Evolutionary conservation across 2,113 vertebrate genomes (phyloP).

Genomic region (Lipophrys pholis): DNA sequence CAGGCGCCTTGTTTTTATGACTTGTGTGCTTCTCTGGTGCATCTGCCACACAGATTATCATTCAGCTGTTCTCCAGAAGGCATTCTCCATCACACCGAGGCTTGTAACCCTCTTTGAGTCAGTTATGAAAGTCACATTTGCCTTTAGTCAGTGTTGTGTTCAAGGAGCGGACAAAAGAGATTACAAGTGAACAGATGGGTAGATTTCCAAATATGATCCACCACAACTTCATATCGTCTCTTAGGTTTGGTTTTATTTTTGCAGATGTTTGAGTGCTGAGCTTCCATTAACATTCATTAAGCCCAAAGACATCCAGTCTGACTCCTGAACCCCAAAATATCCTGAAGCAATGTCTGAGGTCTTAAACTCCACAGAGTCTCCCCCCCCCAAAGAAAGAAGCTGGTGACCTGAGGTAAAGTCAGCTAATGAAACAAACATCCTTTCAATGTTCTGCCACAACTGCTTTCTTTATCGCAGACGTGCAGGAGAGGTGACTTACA

Average conservation of each 20-base stretch:
- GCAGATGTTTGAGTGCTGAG: background rate
- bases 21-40: constrained; percentile 55
- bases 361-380: background rate
- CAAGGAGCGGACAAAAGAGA: background rate
- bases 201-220: background rate
- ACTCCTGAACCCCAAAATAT: background rate
- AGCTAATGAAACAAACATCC: background rate
- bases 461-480: background rate
- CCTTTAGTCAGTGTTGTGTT: constrained; percentile 14
- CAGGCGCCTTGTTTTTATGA: constrained; percentile 58
- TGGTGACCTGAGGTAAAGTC: background rate
- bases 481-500: background rate
- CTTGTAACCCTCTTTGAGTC: constrained; percentile 35
- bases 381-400: background rate
- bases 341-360: background rate
- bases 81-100: constrained; percentile 25
- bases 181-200: constrained; percentile 1
- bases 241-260: background rate
- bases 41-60: constrained; percentile 64
- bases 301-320: background rate
- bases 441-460: background rate
- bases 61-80: constrained; percentile 62
- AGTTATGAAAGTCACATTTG: constrained; percentile 28
- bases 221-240: background rate
- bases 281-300: background rate